Conservation (phyloP, 2,888 invertebrate species). For the Hartigia nigra region DNA sequence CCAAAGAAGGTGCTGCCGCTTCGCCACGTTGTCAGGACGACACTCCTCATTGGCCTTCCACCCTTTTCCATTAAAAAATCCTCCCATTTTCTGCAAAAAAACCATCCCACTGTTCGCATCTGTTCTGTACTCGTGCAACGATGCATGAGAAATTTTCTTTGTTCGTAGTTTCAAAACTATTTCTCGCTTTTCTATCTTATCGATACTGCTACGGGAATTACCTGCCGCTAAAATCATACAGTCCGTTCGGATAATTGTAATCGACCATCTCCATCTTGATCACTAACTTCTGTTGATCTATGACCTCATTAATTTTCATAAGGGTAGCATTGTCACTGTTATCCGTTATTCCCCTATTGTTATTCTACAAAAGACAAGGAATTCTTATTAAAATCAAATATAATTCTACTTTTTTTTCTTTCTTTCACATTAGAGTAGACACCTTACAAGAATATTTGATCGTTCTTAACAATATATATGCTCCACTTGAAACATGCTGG, state of each 20-base stretch:
- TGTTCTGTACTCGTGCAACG: background rate
- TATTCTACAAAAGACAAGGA: slow-evolving; percentile 39
- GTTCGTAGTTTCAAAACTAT: background rate
- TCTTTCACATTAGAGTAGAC: background rate
- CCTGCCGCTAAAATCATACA: slow-evolving; percentile 68
- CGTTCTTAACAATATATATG: background rate
- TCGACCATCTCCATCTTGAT: slow-evolving; percentile 72
- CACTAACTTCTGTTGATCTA: slow-evolving; percentile 69
- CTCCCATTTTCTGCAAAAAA: slow-evolving; percentile 68
- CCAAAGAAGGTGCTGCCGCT: slow-evolving; percentile 92
- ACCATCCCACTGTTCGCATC: background rate
- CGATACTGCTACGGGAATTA: slow-evolving; percentile 29
- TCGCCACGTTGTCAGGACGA: slow-evolving; percentile 90
- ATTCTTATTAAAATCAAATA: background rate
- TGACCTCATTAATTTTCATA: slow-evolving; percentile 70
- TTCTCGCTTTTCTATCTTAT: background rate
- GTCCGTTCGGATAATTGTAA: slow-evolving; percentile 72
- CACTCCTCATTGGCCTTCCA: slow-evolving; percentile 79
- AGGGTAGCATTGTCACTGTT: slow-evolving; percentile 46
- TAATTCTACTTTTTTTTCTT: background rate
- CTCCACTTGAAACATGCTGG: background rate
- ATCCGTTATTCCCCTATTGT: slow-evolving; percentile 36
- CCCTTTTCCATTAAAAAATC: slow-evolving; percentile 77
- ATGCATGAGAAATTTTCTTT: background rate
- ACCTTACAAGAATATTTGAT: too few relatives aligned